Conservation (phyloP, 2,888 invertebrate genomes). For the Orthonychiurus folsomi region DNA sequence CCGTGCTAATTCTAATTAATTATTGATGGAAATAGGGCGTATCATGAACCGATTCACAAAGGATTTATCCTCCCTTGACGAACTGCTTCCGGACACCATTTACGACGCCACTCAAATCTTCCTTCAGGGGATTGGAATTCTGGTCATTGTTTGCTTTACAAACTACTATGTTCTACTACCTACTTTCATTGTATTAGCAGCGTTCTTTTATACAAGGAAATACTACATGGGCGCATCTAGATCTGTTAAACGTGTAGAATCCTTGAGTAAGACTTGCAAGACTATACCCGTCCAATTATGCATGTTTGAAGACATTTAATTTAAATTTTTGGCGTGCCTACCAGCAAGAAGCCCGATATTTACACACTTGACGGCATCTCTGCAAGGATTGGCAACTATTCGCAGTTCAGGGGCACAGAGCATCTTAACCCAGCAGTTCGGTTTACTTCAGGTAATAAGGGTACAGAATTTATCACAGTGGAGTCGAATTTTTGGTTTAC, state of each 20-base stretch:
- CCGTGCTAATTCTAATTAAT: not conserved
- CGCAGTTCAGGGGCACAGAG: slow-evolving; percentile 76
- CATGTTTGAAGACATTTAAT: too few relatives aligned
- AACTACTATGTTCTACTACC: slow-evolving; percentile 44
- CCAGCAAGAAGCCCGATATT: slow-evolving; percentile 87
- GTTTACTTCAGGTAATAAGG: slow-evolving; percentile 54
- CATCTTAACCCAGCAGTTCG: slow-evolving; percentile 66
- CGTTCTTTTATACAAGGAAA: slow-evolving; percentile 45
- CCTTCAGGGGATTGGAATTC: slow-evolving; percentile 45
- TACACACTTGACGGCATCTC: slow-evolving; percentile 77
- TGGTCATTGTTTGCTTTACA: slow-evolving; percentile 46
- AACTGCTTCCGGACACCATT: slow-evolving; percentile 57
- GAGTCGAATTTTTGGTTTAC: not conserved
- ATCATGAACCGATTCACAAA: slow-evolving; percentile 77
- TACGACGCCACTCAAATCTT: slow-evolving; percentile 52
- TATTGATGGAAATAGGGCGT: slow-evolving; percentile 50
- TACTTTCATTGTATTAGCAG: slow-evolving; percentile 44
- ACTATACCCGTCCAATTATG: not conserved
- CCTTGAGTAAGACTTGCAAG: not conserved
- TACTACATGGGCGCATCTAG: slow-evolving; percentile 47
- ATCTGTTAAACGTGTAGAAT: slow-evolving; percentile 47
- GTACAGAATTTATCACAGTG: not conserved
- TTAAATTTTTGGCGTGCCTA: too few relatives aligned
- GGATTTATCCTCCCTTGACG: slow-evolving; percentile 71
- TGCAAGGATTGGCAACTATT: slow-evolving; percentile 85